These are phyloP conservation scores for Coranthus polyacanthus DNA, from an alignment of 2,797 vertebrate genomes.

Conservation along the genomic window DNA sequence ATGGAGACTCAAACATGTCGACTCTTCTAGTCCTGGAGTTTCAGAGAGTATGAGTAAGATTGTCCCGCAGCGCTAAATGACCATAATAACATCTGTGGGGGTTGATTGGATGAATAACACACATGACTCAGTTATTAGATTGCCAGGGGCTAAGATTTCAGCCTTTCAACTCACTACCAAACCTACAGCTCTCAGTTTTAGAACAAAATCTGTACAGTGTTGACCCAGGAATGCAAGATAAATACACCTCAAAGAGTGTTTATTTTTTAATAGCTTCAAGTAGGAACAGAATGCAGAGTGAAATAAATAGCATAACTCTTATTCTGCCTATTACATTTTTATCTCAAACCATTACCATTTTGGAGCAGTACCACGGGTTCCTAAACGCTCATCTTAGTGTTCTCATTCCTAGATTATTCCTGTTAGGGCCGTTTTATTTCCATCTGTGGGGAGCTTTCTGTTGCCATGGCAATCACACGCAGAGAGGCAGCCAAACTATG, in stretches of 20 bases:
- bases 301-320: not conserved
- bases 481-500: not conserved
- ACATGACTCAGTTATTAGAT: constrained; percentile 17
- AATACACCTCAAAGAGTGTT: not conserved
- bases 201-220: not conserved
- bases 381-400: constrained; percentile 14
- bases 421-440: constrained; percentile 19
- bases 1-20: not conserved
- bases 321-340: not conserved
- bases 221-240: not conserved
- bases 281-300: not conserved
- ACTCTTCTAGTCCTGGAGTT: constrained; percentile 14
- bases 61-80: constrained; percentile 16
- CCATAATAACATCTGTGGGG: constrained; percentile 18
- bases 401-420: constrained; percentile 6
- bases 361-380: not conserved
- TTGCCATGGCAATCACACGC: constrained; percentile 42
- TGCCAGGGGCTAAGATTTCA: constrained; percentile 22
- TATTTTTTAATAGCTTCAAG: too few relatives aligned
- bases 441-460: constrained; percentile 37
- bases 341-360: not conserved
- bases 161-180: constrained; percentile 7
- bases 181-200: not conserved
- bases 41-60: constrained; percentile 18
- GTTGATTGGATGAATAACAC: constrained; percentile 24